Base-by-base conservation (phyloP, 2,797 vertebrate genomes). In the Dryobates pubescens region DNA sequence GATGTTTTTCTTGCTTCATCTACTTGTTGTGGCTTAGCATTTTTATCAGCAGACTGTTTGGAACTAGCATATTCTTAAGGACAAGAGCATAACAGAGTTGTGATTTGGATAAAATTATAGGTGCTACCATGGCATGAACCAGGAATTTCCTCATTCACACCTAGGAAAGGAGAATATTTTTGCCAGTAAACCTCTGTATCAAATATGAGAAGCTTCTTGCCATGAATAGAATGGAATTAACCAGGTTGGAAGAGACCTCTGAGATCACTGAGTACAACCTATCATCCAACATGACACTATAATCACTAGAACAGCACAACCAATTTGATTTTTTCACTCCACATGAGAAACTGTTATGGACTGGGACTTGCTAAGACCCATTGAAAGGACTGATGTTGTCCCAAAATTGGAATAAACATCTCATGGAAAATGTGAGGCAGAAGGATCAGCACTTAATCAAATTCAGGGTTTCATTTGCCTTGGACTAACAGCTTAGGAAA, bases 401-500 rank as follows among this genome's bases (percentile, higher is more conserved):
- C 41, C 10, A 3, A 76, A 69, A 61, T 70, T 69, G 79, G 17
- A 91, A 56, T 71, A 92, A 92, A 41, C 61, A 38, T n/a, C 74
- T 93, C 56, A 43, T 67, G 34, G 63, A 90, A 70, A 86, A 84
- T 5, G 3, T 3, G 13, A 93, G 43, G 63, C 56, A 93, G 73
- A 84, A 86, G 45, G 69, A 70, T 77, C 58, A 89, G 54, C 59
- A 36, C 16, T 57, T 94, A 92, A 93, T 73, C 22, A 30, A 94
- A 94, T 57, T 53, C 67, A 81, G 89, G 74, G 54, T 88, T 96
- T 81, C 53, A 57, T 91, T 94, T 93, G 68, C 79, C 87, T 86
- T 77, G 73, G 79, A 85, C 49, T 88, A 95, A 88, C 45, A 96
- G 92, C 51, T 56, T 76, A 94, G 68, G 53, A 96, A 94, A 88